Evolutionary conservation across 2,797 vertebrate species (phyloP), one percentile per base, ranked within the genome.

Genomic region (Margarornis squamiger): DNA sequence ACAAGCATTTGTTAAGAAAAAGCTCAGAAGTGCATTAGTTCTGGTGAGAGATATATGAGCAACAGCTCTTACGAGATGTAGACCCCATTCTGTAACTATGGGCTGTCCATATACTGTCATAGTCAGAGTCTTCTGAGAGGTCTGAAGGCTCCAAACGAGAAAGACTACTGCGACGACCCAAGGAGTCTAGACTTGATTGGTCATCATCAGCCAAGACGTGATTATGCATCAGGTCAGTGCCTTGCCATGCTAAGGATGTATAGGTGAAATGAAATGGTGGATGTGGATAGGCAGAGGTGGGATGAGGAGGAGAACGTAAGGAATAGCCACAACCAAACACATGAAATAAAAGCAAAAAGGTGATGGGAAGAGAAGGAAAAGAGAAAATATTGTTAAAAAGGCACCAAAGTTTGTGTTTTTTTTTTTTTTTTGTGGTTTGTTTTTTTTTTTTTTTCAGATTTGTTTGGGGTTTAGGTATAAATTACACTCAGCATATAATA

Each of bases 151-250:
- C 99, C 97, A 99, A 98, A 97, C 99, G 98, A 85, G 99, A 99
- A 97, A 99, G 98, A 96, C 99, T 99, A 99, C 99, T 99, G 98
- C 99, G 99, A 97, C 99, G 99, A 97, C 99, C 99, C 94, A 99
- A 98, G 95, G 98, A 98, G 98, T 99, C 99, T 98, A 98, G 97
- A 91, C 98, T 98, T 98, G 99, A 98, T 98, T 99, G 99, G 98
- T 99, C 98, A 98, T 98, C 98, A 96, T 99, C 99, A 91, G 98
- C 99, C 98, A 99, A 98, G 98, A 99, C 99, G 96, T 99, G 99
- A 98, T 99, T 99, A 99, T 99, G 99, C 99, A 99, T 99, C 99
- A 99, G 98, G 98, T 99, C 99, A 95, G 99, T 99, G 98, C 99
- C 99, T 98, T 99, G 99, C 99, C 99, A 99, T 98, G 99, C 99